Evolutionary conservation across 2,797 vertebrate genomes (phyloP).

Genomic region (Alectoris magna): DNA sequence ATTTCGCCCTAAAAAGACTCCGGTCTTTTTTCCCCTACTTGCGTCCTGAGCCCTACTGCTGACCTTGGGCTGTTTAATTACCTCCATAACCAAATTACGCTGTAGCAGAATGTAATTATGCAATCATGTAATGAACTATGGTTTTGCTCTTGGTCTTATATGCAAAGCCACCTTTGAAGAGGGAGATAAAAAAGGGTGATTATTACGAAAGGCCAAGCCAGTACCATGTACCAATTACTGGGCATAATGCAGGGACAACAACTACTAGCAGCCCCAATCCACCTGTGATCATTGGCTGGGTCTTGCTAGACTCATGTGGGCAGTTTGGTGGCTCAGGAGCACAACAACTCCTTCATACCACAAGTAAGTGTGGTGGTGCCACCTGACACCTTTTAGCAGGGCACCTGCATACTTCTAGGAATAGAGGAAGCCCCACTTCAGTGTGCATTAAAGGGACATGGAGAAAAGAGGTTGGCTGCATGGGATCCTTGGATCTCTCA

Average conservation of each 20-base stretch:
- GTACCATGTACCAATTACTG: not conserved
- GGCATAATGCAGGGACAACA: not conserved
- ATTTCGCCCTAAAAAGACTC: not conserved
- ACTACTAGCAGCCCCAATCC: not conserved
- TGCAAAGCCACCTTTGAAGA: constrained; percentile 54
- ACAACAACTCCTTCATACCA: not conserved
- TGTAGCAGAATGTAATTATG: constrained; percentile 64
- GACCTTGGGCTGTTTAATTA: constrained; percentile 69
- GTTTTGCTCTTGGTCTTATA: constrained; percentile 48
- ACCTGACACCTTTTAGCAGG: not conserved
- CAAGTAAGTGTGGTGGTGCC: not conserved
- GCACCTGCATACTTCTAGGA: not conserved
- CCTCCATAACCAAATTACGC: constrained; percentile 47
- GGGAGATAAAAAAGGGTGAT: constrained; percentile 10
- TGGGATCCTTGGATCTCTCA: constrained; percentile 19
- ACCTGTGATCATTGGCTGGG: not conserved
- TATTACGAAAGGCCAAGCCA: constrained; percentile 6
- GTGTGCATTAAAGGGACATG: not conserved
- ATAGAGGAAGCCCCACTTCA: not conserved
- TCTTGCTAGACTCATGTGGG: too few species aligned
- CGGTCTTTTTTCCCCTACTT: not conserved
- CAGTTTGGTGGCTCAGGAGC: not conserved
- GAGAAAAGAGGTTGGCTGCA: not conserved
- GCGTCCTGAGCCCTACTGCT: constrained; percentile 45
- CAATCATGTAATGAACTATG: constrained; percentile 65